phyloP scores from a whole-genome alignment of 2,797 vertebrate genomes.

The Etheostoma perlongum region DNA sequence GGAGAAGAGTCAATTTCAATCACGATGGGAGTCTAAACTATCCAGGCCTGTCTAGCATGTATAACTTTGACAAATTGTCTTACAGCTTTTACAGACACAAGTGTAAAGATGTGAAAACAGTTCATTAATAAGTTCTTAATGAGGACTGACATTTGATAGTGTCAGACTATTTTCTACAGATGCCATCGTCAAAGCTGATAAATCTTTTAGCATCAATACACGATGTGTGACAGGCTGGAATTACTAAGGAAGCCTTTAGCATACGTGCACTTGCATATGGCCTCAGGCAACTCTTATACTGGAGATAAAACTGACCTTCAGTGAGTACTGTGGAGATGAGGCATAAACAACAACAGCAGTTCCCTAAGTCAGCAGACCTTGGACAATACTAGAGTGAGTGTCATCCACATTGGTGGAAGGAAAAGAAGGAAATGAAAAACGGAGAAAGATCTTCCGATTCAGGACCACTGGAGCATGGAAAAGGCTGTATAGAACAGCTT shows the following conservation, averaged over 20 bases:
- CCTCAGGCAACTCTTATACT: constrained; percentile 33
- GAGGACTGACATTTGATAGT: constrained; percentile 33
- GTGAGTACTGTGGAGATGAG: constrained; percentile 35
- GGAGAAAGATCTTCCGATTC: constrained; percentile 43
- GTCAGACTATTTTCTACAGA: constrained; percentile 34
- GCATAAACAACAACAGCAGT: constrained; percentile 64
- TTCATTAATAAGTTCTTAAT: constrained; percentile 43
- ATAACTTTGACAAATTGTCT: constrained; percentile 65
- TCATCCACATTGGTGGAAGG: constrained; percentile 45
- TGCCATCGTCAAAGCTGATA: constrained; percentile 24
- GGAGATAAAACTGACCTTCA: constrained; percentile 49
- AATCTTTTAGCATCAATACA: constrained; percentile 29
- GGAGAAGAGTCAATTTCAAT: constrained; percentile 77
- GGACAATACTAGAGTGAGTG: constrained; percentile 30
- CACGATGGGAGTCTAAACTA: constrained; percentile 54
- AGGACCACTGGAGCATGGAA: constrained; percentile 40
- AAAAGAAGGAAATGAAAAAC: constrained; percentile 22
- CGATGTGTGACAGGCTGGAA: background rate
- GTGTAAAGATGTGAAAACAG: constrained; percentile 38
- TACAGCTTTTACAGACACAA: constrained; percentile 44
- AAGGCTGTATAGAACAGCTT: constrained; percentile 33
- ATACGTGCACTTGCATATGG: background rate
- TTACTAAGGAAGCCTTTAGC: background rate
- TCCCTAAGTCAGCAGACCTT: constrained; percentile 69
- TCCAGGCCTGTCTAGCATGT: constrained; percentile 36